Base-by-base conservation (phyloP, 2,888 invertebrate genomes). In the Trissolcus brochymenae region DNA sequence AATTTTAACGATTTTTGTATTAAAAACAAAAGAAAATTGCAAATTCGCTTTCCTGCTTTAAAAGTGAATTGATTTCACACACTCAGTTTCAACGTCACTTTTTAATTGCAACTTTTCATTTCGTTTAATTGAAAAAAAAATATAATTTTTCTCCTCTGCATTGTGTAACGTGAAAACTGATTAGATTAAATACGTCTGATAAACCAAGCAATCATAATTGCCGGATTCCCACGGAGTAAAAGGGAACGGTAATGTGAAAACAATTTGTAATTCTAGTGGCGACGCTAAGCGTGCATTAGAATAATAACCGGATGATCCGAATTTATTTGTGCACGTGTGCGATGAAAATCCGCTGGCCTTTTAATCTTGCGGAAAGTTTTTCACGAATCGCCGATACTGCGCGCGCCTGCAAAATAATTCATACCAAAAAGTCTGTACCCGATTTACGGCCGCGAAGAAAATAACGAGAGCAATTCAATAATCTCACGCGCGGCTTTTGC, bases 81-180 rank as follows among this genome's bases (percentile, higher is more conserved):
- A 19, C 1, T 19, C 1, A 19, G 2, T 19, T 19, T 19, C 2
- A 19, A 19, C 19, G 19, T 19, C 19, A 19, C 19, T 19, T 19
- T 29, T 7, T 29, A 7, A 29, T 29, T 6, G 7, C 41, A 25
- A 68, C 60, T 70, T 41, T 43, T 25, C 57, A 29, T 57, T 57
- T 57, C 62, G 13, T 64, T 64, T 71, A 43, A 21, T 19, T 19
- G 19, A 19, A 29, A 29, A 29, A 29, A 29, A 7, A 3, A 29
- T 29, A 4, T 35, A 35, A 35, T 35, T 46, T 64, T 71, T 57
- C 6, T 25, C 25, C 4, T 25, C 6, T 25, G 25, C 71, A 64
- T 64, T 64, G 50, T 40, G 35, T 64, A 62, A 16, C 62, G 55
- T 53, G 51, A 57, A 56, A 71, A 71, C 62, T 71, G 61, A 71